Percentiles rank a stretch among this genome's conserved stretches.
Conservation (phyloP, 2,113 vertebrate species). For the Peromyscus maniculatus region DNA sequence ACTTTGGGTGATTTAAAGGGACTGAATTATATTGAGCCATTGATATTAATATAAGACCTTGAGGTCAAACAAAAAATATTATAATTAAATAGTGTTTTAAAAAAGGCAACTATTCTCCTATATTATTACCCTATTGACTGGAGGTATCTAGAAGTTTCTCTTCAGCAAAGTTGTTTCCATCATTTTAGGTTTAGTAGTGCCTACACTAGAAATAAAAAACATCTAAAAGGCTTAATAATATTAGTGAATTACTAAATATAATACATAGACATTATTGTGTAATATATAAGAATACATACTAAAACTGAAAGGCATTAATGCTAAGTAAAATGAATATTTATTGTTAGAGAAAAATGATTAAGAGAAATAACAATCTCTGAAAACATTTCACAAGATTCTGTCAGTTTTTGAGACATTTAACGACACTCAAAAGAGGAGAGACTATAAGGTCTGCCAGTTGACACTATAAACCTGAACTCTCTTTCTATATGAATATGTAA, state of each 20-base stretch:
- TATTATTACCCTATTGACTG: background rate
- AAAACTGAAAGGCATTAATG: constrained; percentile 31
- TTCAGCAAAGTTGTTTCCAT: background rate
- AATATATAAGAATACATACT: background rate
- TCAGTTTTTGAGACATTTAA: background rate
- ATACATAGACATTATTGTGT: background rate
- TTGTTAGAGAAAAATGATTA: constrained; percentile 67
- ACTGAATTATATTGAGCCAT: background rate
- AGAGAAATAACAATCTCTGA: background rate
- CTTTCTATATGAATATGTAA: background rate
- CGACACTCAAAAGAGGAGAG: background rate
- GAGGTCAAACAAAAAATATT: background rate
- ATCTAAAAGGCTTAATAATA: background rate
- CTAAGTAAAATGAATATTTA: constrained; percentile 71
- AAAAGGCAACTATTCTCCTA: background rate
- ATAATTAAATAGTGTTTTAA: background rate
- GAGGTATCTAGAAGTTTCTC: background rate
- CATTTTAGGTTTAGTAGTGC: background rate
- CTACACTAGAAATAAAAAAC: background rate
- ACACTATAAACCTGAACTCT: background rate
- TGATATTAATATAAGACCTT: background rate
- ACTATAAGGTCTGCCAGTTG: background rate
- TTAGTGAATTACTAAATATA: background rate
- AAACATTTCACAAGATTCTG: background rate
- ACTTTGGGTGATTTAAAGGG: background rate